Base-by-base conservation (phyloP, 2,888 invertebrate species). In the Trachelus iudaicus region DNA sequence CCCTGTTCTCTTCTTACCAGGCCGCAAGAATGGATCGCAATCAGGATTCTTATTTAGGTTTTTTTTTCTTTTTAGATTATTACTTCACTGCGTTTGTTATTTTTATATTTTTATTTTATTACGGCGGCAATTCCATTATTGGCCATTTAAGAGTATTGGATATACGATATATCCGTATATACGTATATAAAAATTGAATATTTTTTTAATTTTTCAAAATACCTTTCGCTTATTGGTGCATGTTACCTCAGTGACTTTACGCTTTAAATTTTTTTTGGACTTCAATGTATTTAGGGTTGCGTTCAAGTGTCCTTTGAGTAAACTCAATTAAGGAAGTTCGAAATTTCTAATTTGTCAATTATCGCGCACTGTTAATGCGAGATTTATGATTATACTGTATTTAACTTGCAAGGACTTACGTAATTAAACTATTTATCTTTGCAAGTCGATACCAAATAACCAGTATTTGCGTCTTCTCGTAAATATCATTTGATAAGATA, bases 1-100 rank as follows among this genome's bases (percentile, higher is more conserved):
- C 89, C 85, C 86, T 87, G 85, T 86, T 84, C 86, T 86, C 87
- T 89, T 89, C 88, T 89, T 89, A 88, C 88, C 56, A 23, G 56
- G 9, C 23, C 56, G 56, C 23, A 56, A 9, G 56, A 56, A 23
- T 56, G 23, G 56, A 23, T 56, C 23, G 23, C 56, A 56, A 56
- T 56, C 56, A 56, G 9, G 56, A 56, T 56, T 2, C 56, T 56
- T 56, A 23, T 56, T 56, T 23, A 56, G 23, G 2, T 2, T 9
- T 56, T 0, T 56, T 56, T 56, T 56, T 15, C 15, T 56, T 23
- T 56, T 0, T 56, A 56, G 23, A 56, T 56, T 40, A 13, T 40
- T 56, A 56, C 23, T 2, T 2, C 56, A 23, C 9, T 56, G 40
- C 4, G 9, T 56, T 56, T 15, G 0, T 56, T 6, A 9, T 9